These are phyloP conservation scores for Pogonognathellus flavescens DNA, from an alignment of 1,140 invertebrate species.

Conservation along the genomic window DNA sequence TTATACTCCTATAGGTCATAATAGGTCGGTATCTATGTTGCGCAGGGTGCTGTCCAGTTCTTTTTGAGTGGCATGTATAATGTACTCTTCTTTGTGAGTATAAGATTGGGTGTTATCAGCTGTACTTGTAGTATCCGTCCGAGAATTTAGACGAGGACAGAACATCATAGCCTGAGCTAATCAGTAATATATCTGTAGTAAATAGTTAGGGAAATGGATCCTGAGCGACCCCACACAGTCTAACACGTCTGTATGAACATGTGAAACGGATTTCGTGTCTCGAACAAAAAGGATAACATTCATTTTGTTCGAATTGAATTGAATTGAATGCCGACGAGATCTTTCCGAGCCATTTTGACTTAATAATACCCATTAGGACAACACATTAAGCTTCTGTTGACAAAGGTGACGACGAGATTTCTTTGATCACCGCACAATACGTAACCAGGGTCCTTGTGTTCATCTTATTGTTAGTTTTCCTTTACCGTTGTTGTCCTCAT, in stretches of 20 bases:
- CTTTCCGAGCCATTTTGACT: constrained; percentile 34
- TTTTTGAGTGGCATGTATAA: no score
- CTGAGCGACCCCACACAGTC: constrained; percentile 24
- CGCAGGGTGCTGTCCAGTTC: no score
- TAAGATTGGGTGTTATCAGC: no score
- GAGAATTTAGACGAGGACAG: no score
- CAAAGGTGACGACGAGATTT: constrained; percentile 25
- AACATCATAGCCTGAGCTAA: no score
- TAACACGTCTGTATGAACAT: constrained; percentile 1
- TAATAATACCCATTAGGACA: constrained; percentile 37
- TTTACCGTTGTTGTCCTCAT: background rate
- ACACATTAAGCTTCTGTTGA: constrained; percentile 40
- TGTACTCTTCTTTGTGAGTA: no score
- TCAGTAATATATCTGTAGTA: background rate
- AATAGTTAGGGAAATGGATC: background rate
- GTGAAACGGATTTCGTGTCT: constrained; percentile 6
- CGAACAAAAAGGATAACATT: constrained; percentile 21
- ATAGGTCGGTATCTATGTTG: no score
- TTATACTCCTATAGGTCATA: no score
- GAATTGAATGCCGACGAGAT: background rate
- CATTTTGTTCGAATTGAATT: constrained; percentile 21
- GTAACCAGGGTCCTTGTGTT: constrained; percentile 13
- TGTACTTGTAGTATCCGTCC: no score
- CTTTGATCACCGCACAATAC: background rate
- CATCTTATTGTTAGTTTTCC: constrained; percentile 5